Evolutionary conservation across 2,113 vertebrate species (phyloP).

Genomic region (Indicator maculatus): DNA sequence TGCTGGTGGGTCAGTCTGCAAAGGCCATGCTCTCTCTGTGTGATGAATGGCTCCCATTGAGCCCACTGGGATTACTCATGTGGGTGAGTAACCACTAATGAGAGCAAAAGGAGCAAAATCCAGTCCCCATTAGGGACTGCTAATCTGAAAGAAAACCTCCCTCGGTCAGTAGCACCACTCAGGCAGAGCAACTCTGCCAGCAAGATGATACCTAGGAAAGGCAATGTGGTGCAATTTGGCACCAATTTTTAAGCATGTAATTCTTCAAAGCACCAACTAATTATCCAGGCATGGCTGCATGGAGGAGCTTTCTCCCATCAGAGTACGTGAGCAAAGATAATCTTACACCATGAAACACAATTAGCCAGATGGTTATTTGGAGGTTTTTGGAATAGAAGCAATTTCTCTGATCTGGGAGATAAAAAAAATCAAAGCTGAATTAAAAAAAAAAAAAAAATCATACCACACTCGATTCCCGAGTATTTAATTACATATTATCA

Average conservation of each 20-base stretch:
- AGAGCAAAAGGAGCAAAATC: conserved; percentile 31
- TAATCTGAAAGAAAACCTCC: neutral
- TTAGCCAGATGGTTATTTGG: conserved; percentile 44
- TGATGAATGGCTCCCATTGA: conserved; percentile 57
- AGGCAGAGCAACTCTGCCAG: neutral
- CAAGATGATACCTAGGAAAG: neutral
- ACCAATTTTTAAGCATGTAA: neutral
- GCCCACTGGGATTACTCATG: conserved; percentile 37
- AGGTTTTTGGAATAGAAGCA: conserved; percentile 27
- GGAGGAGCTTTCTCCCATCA: neutral
- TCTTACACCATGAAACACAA: conserved; percentile 14
- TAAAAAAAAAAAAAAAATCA: conserved; percentile 9
- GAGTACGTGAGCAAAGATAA: neutral
- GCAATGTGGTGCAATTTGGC: neutral
- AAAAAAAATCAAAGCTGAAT: conserved; percentile 19
- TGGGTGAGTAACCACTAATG: neutral
- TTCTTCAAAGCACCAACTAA: neutral
- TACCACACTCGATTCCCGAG: neutral
- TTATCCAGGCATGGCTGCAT: neutral
- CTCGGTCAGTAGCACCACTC: neutral
- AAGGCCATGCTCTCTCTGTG: neutral
- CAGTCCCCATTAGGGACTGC: neutral
- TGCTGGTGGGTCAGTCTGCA: neutral
- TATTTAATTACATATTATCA: conserved; percentile 36
- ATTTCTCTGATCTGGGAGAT: conserved; percentile 3